These are phyloP conservation scores for Gobio gobio DNA, from an alignment of 2,113 vertebrate genomes.

Conservation along the genomic window DNA sequence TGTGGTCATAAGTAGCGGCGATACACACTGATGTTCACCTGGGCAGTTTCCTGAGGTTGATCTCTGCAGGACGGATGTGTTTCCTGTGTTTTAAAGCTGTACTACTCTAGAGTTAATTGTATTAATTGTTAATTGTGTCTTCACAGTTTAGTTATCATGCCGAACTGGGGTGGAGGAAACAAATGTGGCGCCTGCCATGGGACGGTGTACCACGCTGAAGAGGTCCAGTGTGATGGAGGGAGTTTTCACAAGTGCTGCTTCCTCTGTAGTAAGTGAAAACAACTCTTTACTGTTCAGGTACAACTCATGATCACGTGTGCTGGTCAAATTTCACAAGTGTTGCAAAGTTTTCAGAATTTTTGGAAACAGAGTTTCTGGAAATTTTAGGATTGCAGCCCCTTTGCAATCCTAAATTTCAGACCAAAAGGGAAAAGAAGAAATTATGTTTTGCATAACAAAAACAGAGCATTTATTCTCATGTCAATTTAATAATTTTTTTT, in stretches of 20 bases:
- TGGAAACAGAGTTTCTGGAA: too few species aligned
- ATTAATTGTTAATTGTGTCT: slow-evolving; percentile 37
- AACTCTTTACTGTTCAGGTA: not conserved
- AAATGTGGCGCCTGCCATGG: slow-evolving; percentile 84
- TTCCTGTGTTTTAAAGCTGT: not conserved
- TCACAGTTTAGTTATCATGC: slow-evolving; percentile 76
- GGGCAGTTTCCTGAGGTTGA: slow-evolving; percentile 26
- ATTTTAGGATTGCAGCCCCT: too few species aligned
- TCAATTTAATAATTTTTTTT: too few species aligned
- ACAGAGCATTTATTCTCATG: not conserved
- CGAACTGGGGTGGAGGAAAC: slow-evolving; percentile 96
- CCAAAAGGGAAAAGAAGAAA: not conserved
- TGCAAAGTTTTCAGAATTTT: too few species aligned
- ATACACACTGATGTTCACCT: not conserved
- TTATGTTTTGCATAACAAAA: not conserved
- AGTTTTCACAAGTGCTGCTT: slow-evolving; percentile 95
- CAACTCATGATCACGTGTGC: not conserved
- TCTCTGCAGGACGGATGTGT: not conserved
- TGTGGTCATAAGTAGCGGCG: not conserved
- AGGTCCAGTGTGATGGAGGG: slow-evolving; percentile 92
- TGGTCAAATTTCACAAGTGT: not conserved
- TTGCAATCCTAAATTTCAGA: too few species aligned
- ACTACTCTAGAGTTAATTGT: not conserved
- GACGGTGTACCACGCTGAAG: slow-evolving; percentile 92
- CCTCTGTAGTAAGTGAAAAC: slow-evolving; percentile 88